Evolutionary conservation across 2,113 vertebrate genomes (phyloP), one percentile per base, ranked within the genome.

Genomic region (Cyanoderma ruficeps): DNA sequence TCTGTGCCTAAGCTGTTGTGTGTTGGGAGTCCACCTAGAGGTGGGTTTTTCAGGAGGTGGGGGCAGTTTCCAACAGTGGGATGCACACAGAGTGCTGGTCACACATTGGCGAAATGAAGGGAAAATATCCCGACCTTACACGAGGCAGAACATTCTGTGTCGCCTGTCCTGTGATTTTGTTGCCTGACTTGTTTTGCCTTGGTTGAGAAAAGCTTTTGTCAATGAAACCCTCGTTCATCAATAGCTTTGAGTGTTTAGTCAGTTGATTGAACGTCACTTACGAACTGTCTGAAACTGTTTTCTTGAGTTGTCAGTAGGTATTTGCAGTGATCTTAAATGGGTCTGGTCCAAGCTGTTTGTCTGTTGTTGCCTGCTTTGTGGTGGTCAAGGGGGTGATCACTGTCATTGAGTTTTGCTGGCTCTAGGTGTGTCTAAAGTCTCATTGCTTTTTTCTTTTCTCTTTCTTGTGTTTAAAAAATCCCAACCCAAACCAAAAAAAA

Each of bases 191-290:
- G 25, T 67, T 93, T 95, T 69, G 25, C 21, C 31, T 70, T 78
- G 47, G 72, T 78, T 0, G 19, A 92, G 56, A 68, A 89, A 69
- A 92, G 33, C n/a, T 87, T 93, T 70, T 1, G 1, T 68, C 47
- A 63, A 5, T 53, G 53, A 78, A 56, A 87, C n/a, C 6, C 10
- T 91, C 0, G 0, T 56, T 79, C 31, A 35, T 82, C 4, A 4
- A 22, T 35, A 61, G 31, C 55, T 83, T 69, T 3, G 23, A 91
- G 53, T 77, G 61, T 92, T 79, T 44, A 53, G 44, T 33, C 15
- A 31, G 50, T 65, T 61, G 55, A 20, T 3, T 52, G 37, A 69
- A 31, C 75, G 31, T 68, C 22, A 18, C 8, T 61, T 69, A 42
- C 4, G 65, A 46, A 33, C n/a, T 35, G 53, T 42, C 61, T 67